Base-by-base conservation (phyloP, 2,797 vertebrate genomes). In the Stomatorhinus walkeri region DNA sequence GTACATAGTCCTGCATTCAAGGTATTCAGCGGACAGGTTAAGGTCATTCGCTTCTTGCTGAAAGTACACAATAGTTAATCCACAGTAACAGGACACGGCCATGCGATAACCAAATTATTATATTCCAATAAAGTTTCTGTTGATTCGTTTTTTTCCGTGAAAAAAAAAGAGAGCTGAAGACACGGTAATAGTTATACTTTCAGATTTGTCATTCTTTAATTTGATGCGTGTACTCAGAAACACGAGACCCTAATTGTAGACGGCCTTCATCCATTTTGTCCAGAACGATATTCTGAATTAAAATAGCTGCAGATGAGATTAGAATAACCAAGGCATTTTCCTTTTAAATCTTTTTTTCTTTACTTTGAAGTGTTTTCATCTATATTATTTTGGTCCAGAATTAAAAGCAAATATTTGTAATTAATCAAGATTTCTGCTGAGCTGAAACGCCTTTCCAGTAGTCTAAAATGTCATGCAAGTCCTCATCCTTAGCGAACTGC, bases 401-500 rank as follows among this genome's bases (percentile, higher is more conserved):
- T 88, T 86, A 89, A 85, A 89, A 87, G 89, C 56, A 68, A 72
- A 48, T 86, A 89, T 89, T 87, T 81, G 32, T 40, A 79, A 88
- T 92, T 92, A 93, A 93, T 99, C 97, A 99, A 94, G 97, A 97
- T 95, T 99, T 99, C 95, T 99, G 98, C 96, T 99, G 98, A 90
- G 98, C 98, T 0, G 98, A 99, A 89, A 99, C 98, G 0, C 98
- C 98, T 93, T 99, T 99, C 98, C 98, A 99, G 94, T 99, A 99
- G 96, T 99, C 98, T 95, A 99, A 95, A 95, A 99, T 99, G 95
- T 99, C 98, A 0, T 99, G 98, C 87, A 99, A 97, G 94, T 99
- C 98, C 95, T 99, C 98, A 7, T 99, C 98, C 95, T 98, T 98
- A 94, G 98, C 98, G 91, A 99, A 98, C 96, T 99, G 98, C 92